phyloP scores from a whole-genome alignment of 2,888 invertebrate genomes.

The Hemistola chrysoprasaria region DNA sequence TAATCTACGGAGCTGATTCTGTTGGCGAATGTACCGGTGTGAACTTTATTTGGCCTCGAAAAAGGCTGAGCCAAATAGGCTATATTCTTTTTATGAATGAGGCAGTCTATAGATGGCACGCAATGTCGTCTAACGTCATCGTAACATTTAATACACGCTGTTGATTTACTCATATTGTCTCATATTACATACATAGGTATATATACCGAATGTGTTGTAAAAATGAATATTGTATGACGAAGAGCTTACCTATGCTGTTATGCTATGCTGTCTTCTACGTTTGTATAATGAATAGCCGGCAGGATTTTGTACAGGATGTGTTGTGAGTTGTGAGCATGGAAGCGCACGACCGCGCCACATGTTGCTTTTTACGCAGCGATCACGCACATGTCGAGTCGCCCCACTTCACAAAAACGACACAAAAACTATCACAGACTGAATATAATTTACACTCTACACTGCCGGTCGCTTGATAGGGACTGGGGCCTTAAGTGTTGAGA shows the following conservation, averaged over 20 bases:
- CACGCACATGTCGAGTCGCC: conserved; percentile 51
- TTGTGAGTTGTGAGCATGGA: conserved; percentile 33
- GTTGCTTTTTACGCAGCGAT: conserved; percentile 47
- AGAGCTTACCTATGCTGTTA: no score
- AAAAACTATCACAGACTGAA: conserved; percentile 32
- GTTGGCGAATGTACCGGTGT: conserved; percentile 9
- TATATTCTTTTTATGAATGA: conserved; percentile 16
- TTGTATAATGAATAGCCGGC: no score
- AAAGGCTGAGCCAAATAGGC: conserved; percentile 13
- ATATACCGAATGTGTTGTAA: neutral
- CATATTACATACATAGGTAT: no score
- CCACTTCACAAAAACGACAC: conserved; percentile 32
- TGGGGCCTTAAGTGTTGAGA: no score
- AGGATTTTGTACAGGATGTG: conserved; percentile 49
- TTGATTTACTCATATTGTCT: conserved; percentile 1
- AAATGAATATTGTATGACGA: neutral
- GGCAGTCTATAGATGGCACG: conserved; percentile 3
- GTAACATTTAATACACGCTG: conserved; percentile 7
- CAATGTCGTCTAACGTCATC: conserved; percentile 4
- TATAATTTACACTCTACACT: conserved; percentile 17
- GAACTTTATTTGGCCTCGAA: conserved; percentile 13
- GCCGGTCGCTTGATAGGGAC: no score
- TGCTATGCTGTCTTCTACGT: no score
- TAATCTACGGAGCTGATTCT: conserved; percentile 11
- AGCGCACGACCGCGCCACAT: conserved; percentile 41